A percentile compares a stretch with the other conserved stretches of the same genome.
phyloP scores from a whole-genome alignment of 1,140 invertebrate species.

The Portunus trituberculatus region DNA sequence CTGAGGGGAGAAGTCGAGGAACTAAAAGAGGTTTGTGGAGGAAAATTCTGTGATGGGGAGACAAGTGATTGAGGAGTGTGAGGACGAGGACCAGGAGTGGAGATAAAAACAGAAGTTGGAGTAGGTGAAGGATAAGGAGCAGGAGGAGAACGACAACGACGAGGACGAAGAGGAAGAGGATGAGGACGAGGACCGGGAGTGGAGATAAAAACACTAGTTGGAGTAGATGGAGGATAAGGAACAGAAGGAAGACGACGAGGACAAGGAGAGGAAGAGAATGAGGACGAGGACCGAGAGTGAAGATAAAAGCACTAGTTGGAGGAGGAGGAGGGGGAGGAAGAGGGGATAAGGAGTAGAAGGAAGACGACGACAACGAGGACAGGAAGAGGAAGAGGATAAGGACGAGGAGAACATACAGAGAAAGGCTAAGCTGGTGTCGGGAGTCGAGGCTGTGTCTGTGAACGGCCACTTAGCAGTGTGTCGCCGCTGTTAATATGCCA shows the following conservation, averaged over 20 bases:
- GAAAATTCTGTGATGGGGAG: neutral
- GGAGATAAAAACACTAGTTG: too few relatives aligned
- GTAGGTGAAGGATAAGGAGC: too few relatives aligned
- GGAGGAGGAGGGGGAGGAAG: too few relatives aligned
- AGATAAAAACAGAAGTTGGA: too few relatives aligned
- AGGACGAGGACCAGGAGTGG: neutral
- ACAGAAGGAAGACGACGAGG: neutral
- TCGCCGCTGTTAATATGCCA: conserved; percentile 45
- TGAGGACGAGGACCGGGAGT: neutral
- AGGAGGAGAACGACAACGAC: too few relatives aligned
- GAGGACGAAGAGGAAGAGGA: too few relatives aligned
- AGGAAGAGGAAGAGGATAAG: neutral
- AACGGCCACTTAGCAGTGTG: conserved; percentile 44
- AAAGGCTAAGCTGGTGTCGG: neutral
- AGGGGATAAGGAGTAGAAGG: neutral
- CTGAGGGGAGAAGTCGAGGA: neutral
- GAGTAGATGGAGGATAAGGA: too few relatives aligned
- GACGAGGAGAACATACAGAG: neutral
- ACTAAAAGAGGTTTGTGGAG: neutral
- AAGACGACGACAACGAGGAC: neutral
- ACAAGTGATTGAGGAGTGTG: neutral
- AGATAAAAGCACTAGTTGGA: too few relatives aligned
- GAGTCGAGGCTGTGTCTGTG: conserved; percentile 7
- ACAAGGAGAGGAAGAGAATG: neutral
- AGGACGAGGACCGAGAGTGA: too few relatives aligned